Evolutionary conservation across 2,113 vertebrate species (phyloP).

Genomic region (Orycteropus afer): DNA sequence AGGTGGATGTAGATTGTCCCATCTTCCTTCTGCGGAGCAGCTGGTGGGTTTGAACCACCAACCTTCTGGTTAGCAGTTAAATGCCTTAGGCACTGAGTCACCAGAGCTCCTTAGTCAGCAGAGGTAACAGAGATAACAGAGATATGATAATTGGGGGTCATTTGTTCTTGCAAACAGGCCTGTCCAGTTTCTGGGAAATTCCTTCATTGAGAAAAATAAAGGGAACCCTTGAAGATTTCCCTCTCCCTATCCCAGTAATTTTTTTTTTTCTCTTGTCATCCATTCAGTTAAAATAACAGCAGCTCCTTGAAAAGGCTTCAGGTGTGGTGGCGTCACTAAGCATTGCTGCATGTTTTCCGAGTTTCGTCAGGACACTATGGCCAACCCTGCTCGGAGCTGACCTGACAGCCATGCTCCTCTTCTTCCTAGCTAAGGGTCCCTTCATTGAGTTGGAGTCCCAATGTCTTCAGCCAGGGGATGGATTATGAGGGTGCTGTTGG

Average conservation of each 20-base stretch:
- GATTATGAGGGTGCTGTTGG: neutral
- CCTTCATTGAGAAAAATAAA: neutral
- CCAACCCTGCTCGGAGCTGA: neutral
- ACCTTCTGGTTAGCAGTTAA: no score
- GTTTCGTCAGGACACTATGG: neutral
- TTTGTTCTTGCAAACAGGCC: neutral
- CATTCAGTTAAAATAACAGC: neutral
- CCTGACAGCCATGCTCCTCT: neutral
- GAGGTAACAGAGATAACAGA: neutral
- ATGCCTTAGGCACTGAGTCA: no score
- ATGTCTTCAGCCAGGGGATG: neutral
- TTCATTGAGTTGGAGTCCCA: neutral
- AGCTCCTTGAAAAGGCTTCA: neutral
- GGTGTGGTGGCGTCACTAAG: neutral
- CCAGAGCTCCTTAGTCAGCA: no score
- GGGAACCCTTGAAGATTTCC: neutral
- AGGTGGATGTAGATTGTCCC: no score
- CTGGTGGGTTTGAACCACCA: no score
- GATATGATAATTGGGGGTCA: neutral
- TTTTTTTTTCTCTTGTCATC: neutral
- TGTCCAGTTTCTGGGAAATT: neutral
- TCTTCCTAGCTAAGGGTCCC: neutral
- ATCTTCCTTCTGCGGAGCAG: no score
- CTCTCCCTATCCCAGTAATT: no score
- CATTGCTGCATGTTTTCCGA: accelerated